Evolutionary conservation across 2,113 vertebrate genomes (phyloP).

Genomic region (Nematolebias whitei): DNA sequence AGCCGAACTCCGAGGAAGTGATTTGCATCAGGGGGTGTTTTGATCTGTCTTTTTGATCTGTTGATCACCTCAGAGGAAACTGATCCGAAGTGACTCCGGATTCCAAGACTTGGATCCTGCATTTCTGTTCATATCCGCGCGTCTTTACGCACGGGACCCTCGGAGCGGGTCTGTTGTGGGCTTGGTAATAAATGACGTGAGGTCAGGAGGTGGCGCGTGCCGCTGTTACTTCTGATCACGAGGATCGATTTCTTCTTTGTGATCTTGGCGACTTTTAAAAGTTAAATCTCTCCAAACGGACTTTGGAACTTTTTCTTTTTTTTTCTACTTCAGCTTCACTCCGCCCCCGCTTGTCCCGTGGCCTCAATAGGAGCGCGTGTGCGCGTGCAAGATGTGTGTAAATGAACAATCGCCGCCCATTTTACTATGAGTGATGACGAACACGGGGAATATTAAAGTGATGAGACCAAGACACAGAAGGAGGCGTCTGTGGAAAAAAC

Average conservation of each 20-base stretch:
- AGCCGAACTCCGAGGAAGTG: conserved; percentile 75
- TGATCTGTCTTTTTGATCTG: conserved; percentile 19
- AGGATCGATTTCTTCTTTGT: conserved; percentile 55
- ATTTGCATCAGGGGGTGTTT: conserved; percentile 79
- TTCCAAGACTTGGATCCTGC: background rate
- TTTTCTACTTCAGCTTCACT: conserved; percentile 31
- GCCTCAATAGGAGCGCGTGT: conserved; percentile 42
- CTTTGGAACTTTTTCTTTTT: background rate
- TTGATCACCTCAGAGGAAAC: background rate
- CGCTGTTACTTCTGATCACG: conserved; percentile 71
- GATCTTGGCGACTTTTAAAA: conserved; percentile 55
- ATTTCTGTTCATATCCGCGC: background rate
- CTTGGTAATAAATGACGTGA: conserved; percentile 54
- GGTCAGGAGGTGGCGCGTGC: conserved; percentile 45
- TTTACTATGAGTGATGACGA: conserved; percentile 66
- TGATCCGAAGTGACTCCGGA: background rate
- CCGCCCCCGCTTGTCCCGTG: conserved; percentile 62
- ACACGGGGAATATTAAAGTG: conserved; percentile 8
- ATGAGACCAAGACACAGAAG: background rate
- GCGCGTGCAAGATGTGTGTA: conserved; percentile 18
- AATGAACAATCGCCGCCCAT: conserved; percentile 71
- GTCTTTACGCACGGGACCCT: background rate
- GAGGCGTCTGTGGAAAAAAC: conserved; percentile 11
- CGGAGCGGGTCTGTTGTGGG: background rate
- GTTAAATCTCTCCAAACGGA: background rate